Percentiles rank a stretch among this genome's conserved stretches.
These are phyloP conservation scores for Paracyclopina nana DNA, from an alignment of 1,140 invertebrate species.

Conservation along the genomic window DNA sequence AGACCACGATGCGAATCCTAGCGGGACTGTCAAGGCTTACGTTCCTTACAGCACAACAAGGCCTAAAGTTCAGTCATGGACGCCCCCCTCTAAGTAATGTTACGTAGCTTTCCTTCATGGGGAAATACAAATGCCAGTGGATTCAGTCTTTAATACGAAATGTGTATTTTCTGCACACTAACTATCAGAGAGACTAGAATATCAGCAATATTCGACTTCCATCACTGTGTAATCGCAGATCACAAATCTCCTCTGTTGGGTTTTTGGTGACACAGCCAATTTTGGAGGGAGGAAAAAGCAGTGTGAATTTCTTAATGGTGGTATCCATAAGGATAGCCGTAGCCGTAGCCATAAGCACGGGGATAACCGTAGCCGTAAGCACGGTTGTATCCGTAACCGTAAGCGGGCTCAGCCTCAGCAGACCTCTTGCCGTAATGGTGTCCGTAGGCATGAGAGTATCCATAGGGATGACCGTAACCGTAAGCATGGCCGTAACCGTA, in stretches of 20 bases:
- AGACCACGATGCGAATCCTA: constrained; percentile 57
- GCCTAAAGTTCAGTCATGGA: constrained; percentile 66
- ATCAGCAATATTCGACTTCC: too few relatives aligned
- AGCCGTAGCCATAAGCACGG: neutral
- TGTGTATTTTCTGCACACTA: too few relatives aligned
- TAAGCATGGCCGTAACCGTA: neutral
- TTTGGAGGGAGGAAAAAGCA: too few relatives aligned
- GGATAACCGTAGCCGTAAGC: neutral
- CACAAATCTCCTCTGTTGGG: too few relatives aligned
- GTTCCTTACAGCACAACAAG: constrained; percentile 72
- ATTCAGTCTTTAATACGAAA: too few relatives aligned
- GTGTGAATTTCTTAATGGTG: neutral
- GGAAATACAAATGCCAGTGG: too few relatives aligned
- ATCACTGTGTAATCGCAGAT: too few relatives aligned
- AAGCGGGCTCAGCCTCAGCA: constrained; percentile 1
- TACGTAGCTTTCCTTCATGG: too few relatives aligned
- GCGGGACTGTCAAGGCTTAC: constrained; percentile 38
- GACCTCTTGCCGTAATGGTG: constrained; percentile 4
- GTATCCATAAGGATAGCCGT: constrained; percentile 8
- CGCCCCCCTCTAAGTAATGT: too few relatives aligned
- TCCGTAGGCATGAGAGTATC: neutral
- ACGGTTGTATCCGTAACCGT: neutral
- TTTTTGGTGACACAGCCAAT: too few relatives aligned
- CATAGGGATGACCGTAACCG: constrained; percentile 2
- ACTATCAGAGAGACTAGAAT: too few relatives aligned